Evolutionary conservation across 2,113 vertebrate species (phyloP), one percentile per base, ranked within the genome.

Genomic region (Dissostichus mawsoni): DNA sequence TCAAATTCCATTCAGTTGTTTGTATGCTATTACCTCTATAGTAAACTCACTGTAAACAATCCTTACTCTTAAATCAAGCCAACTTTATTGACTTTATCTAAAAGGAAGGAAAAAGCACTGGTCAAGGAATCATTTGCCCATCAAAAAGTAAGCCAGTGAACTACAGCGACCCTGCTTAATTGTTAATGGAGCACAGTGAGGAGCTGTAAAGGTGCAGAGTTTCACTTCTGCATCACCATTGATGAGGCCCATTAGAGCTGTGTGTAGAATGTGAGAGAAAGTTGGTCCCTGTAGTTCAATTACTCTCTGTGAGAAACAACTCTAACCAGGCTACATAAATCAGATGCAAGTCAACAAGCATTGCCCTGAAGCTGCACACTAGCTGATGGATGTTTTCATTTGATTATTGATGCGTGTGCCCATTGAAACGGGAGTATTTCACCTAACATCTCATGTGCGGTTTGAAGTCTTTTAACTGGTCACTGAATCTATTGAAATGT

Each of bases 141-240:
- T 85, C 75, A 57, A 66, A 83, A 87, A 81, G 68, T 81, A 8
- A 83, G 66, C 77, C 55, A 68, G 76, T 80, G 71, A 33, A 25
- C 73, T 6, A 23, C 74, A 75, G 51, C 1, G 20, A 51, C 61
- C 74, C 47, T 69, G 59, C 59, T 90, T 33, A 87, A 75, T 85
- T 61, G 59, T 84, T 78, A 68, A 88, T 85, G 66, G 8, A 6
- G 14, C 81, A 70, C 62, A 76, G 61, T 69, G 81, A 73, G 36
- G 76, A 57, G 55, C 67, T 68, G 47, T 41, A 13, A 79, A 86
- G 82, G 86, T 87, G 88, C 84, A 75, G 65, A 73, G 83, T 89
- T 90, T 87, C 85, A 77, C 69, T 78, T 73, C 48, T 33, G 81
- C 62, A 63, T 16, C 70, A 74, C 17, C n/a, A n/a, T 13, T 8